Evolutionary conservation across 2,113 vertebrate species (phyloP).

Genomic region (Gasterosteus nipponicus): DNA sequence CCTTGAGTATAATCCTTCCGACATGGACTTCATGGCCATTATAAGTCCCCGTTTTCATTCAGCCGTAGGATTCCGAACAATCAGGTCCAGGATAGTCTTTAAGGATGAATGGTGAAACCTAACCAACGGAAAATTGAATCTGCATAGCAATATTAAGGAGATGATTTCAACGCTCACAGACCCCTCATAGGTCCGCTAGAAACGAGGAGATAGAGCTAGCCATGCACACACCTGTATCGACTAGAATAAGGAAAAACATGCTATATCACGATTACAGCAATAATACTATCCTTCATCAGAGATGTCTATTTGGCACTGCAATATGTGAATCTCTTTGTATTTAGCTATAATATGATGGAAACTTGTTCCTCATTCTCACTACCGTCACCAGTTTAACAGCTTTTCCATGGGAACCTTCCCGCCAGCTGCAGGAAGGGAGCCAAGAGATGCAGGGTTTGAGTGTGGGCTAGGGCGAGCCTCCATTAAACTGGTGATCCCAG

Average conservation of each 20-base stretch:
- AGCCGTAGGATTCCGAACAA: constrained; percentile 66
- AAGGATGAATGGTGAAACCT: constrained; percentile 61
- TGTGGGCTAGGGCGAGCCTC: constrained; percentile 52
- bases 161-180: constrained; percentile 55
- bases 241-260: constrained; percentile 6
- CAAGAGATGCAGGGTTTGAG: constrained; percentile 77
- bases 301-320: constrained; percentile 31
- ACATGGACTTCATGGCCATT: constrained; percentile 66
- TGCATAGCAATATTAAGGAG: constrained; percentile 72
- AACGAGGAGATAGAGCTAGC: constrained; percentile 36
- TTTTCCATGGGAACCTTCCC: constrained; percentile 76
- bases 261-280: constrained; percentile 17
- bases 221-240: constrained; percentile 33
- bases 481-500: constrained; percentile 75
- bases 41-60: constrained; percentile 73
- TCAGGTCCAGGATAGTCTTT: constrained; percentile 65
- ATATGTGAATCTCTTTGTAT: constrained; percentile 43
- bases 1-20: constrained; percentile 62
- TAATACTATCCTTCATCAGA: constrained; percentile 3
- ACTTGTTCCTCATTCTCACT: constrained; percentile 72
- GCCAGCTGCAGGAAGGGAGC: constrained; percentile 50
- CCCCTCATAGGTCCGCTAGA: constrained; percentile 35
- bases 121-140: constrained; percentile 71
- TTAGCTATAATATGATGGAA: constrained; percentile 72
- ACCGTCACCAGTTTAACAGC: constrained; percentile 70